phyloP scores from a whole-genome alignment of 2,797 vertebrate genomes.

The Phrynocephalus forsythii region DNA sequence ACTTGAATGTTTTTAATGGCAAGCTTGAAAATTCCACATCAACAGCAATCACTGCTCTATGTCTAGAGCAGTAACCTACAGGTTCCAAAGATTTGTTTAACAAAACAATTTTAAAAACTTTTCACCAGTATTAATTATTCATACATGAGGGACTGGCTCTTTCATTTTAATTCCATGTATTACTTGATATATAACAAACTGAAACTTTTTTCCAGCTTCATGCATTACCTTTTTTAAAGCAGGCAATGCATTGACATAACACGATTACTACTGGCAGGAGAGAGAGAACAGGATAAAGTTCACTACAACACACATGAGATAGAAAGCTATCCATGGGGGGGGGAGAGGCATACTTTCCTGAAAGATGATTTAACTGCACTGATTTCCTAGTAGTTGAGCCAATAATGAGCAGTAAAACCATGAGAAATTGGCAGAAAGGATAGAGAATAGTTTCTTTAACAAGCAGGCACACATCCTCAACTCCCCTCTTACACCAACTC shows the following conservation, averaged over 20 bases:
- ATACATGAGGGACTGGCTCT: neutral
- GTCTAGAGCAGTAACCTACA: neutral
- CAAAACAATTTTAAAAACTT: neutral
- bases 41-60: neutral
- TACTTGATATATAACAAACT: neutral
- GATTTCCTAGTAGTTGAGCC: neutral
- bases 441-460: neutral
- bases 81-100: neutral
- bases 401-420: neutral
- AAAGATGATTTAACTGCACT: neutral
- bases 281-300: neutral
- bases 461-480: neutral
- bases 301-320: neutral
- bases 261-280: neutral
- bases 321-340: neutral
- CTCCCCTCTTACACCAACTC: neutral
- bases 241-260: neutral
- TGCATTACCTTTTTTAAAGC: neutral
- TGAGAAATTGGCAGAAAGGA: neutral
- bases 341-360: neutral
- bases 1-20: neutral
- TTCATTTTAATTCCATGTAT: neutral
- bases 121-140: constrained; percentile 1
- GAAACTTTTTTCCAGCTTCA: neutral
- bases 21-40: neutral